Evolutionary conservation across 2,888 invertebrate genomes (phyloP).

Genomic region (Scaptodrosophila latifasciaeformis): DNA sequence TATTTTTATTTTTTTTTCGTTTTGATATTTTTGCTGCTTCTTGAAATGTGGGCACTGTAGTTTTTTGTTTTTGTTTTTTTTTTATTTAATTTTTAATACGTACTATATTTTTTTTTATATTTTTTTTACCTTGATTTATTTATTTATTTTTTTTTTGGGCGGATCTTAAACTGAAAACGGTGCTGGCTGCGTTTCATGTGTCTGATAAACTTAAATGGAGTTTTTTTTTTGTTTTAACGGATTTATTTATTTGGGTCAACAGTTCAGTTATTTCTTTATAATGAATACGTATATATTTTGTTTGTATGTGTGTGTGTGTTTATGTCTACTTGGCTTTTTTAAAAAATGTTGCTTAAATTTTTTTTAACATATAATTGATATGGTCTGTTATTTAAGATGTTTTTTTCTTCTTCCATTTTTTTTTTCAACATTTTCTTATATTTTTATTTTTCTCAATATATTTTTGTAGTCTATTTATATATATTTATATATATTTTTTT

Average conservation of each 20-base stretch:
- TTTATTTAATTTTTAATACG: constrained; percentile 19
- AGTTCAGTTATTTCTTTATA: not conserved
- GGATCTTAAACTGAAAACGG: constrained; percentile 62
- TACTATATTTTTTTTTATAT: not conserved
- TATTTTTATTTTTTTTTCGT: constrained; percentile 31
- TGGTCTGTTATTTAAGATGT: constrained; percentile 2
- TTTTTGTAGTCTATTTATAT: not conserved
- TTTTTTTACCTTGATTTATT: constrained; percentile 8
- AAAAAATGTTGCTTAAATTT: not conserved
- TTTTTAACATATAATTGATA: constrained; percentile 2
- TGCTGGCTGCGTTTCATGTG: constrained; percentile 30
- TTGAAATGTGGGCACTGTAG: constrained; percentile 10
- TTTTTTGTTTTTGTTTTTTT: constrained; percentile 14
- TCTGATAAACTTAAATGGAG: constrained; percentile 33
- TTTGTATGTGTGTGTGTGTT: not conserved
- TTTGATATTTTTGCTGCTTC: constrained; percentile 63
- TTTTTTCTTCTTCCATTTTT: not conserved
- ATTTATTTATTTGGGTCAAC: constrained; percentile 11
- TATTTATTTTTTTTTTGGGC: constrained; percentile 40
- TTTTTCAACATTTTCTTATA: not conserved
- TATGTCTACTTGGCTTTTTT: not conserved
- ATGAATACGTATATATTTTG: not conserved
- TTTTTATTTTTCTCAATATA: not conserved
- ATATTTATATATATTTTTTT: not conserved
- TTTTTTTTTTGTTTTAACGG: not conserved